Conservation (phyloP, 2,888 invertebrate genomes). For the Aquatica leii region DNA sequence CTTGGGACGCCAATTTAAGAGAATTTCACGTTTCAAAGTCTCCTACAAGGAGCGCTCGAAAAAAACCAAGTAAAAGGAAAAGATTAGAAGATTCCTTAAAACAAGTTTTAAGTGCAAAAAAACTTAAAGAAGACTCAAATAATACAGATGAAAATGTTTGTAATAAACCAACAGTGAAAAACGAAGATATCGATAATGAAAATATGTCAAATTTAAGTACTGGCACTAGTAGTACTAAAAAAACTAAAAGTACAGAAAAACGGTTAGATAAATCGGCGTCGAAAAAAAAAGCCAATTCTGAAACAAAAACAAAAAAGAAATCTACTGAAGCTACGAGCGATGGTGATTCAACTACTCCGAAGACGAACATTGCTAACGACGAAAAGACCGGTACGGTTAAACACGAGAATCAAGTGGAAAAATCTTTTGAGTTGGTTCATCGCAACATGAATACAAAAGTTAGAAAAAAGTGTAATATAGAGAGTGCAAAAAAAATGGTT, state of each 20-base stretch:
- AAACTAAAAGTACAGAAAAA: not conserved
- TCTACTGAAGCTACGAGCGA: not conserved
- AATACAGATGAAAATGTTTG: conserved; percentile 11
- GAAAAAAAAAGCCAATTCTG: not conserved
- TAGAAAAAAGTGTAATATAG: conserved; percentile 49
- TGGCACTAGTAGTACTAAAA: not conserved
- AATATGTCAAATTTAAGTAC: not conserved
- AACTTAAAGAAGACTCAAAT: conserved; percentile 10
- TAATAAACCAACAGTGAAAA: not conserved
- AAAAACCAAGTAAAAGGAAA: conserved; percentile 15
- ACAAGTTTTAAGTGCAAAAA: conserved; percentile 20
- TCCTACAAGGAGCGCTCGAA: not conserved
- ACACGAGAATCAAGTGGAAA: not conserved
- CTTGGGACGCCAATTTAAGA: conserved; percentile 52
- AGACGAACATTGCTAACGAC: not conserved
- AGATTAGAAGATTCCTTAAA: conserved; percentile 15
- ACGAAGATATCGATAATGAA: not conserved
- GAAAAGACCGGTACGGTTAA: not conserved
- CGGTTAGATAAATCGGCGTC: not conserved
- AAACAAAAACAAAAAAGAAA: not conserved
- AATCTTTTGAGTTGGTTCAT: conserved; percentile 37
- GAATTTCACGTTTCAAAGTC: conserved; percentile 18
- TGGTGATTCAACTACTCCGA: not conserved
- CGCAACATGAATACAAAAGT: conserved; percentile 42
- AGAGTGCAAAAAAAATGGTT: conserved; percentile 37